Evolutionary conservation across 2,113 vertebrate species (phyloP).

Genomic region (Taxidea taxus): DNA sequence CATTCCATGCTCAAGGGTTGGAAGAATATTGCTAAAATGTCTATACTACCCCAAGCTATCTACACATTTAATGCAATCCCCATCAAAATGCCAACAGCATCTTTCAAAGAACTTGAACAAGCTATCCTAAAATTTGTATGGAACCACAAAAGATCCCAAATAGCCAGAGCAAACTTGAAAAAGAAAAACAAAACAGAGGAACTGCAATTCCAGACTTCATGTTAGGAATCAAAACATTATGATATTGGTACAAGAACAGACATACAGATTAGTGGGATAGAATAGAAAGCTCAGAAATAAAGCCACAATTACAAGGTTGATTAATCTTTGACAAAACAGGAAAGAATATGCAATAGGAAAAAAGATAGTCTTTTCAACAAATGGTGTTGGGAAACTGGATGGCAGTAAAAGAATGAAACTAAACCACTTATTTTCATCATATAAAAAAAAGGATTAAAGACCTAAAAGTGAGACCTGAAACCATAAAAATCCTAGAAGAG

Average conservation of each 20-base stretch:
- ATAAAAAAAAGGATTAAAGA: neutral
- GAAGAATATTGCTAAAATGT: neutral
- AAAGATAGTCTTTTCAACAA: neutral
- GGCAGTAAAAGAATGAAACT: neutral
- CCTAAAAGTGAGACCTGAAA: neutral
- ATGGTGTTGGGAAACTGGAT: neutral
- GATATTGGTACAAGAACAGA: neutral
- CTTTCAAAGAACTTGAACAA: neutral
- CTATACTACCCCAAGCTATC: neutral
- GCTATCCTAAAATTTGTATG: neutral
- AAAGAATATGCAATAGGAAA: neutral
- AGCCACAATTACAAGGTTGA: neutral
- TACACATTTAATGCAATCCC: neutral
- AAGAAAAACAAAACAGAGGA: neutral
- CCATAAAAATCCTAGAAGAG: neutral
- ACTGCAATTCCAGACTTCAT: neutral
- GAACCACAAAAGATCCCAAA: neutral
- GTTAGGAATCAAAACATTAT: neutral
- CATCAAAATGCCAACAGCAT: neutral
- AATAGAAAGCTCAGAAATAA: neutral
- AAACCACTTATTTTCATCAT: neutral
- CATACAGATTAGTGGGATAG: neutral
- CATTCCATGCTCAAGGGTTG: neutral
- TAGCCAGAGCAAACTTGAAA: neutral
- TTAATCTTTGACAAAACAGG: neutral